These are phyloP conservation scores for Prosapia bicincta DNA, from an alignment of 2,888 invertebrate species.

Conservation along the genomic window DNA sequence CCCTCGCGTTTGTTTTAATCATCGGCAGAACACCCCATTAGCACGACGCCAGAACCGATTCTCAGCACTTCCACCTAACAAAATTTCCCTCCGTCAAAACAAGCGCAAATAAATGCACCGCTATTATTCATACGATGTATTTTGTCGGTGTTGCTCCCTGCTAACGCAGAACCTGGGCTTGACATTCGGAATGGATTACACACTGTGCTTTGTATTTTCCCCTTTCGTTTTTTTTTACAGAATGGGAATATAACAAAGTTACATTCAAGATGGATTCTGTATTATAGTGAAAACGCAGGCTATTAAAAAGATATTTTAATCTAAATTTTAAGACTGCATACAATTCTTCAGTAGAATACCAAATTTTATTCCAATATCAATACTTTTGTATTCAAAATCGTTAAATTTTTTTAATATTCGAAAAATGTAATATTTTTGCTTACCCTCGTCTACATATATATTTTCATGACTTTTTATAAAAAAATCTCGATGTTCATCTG, in stretches of 20 bases:
- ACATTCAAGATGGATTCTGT: no score
- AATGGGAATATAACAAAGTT: neutral
- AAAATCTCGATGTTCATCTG: no score
- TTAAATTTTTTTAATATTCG: no score
- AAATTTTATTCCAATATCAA: no score
- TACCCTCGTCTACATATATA: no score
- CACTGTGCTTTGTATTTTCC: neutral
- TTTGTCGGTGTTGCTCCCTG: neutral
- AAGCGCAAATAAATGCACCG: neutral
- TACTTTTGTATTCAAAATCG: no score
- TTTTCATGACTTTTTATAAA: no score
- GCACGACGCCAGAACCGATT: neutral
- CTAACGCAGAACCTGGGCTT: neutral
- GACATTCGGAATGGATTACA: neutral
- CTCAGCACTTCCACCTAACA: neutral
- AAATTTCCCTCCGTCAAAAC: neutral
- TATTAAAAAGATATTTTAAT: no score
- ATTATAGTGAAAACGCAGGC: no score
- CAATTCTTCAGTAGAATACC: no score
- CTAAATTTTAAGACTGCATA: no score
- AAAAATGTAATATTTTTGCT: no score
- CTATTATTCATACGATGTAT: neutral
- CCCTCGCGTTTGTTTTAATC: neutral
- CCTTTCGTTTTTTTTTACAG: neutral
- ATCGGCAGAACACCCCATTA: neutral